phyloP scores from a whole-genome alignment of 2,113 vertebrate genomes.

The Sialia sialis region DNA sequence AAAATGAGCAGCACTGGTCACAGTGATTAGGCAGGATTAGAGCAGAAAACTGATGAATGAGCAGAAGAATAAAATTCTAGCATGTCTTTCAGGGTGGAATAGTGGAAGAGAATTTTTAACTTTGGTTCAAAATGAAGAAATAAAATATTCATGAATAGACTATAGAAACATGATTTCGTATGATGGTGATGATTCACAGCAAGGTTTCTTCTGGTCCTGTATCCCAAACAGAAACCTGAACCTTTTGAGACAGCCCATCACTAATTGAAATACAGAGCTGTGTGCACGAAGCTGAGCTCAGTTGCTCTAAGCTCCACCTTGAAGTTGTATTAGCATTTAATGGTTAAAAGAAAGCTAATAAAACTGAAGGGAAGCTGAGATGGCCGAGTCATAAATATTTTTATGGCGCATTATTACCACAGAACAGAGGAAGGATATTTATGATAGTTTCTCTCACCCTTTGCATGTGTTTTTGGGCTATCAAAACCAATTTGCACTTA shows the following conservation, averaged over 20 bases:
- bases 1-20: neutral
- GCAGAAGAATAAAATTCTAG: neutral
- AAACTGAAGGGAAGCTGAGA: constrained; percentile 15
- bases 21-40: neutral
- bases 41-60: neutral
- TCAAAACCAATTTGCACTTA: neutral
- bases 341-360: constrained; percentile 22
- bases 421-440: neutral
- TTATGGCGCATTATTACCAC: neutral
- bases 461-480: neutral
- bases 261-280: constrained; percentile 4
- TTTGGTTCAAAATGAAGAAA: neutral
- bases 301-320: constrained; percentile 6
- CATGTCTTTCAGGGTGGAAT: neutral
- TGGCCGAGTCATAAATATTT: constrained; percentile 14
- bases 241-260: neutral
- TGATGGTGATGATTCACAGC: neutral
- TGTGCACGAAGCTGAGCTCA: neutral
- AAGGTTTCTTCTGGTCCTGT: neutral
- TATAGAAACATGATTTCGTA: neutral
- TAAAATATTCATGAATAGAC: neutral
- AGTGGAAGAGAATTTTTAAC: neutral
- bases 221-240: constrained; percentile 12
- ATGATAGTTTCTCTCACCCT: neutral
- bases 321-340: constrained; percentile 15